Evolutionary conservation across 2,113 vertebrate species (phyloP).

Genomic region (Ceuthmochares aereus): DNA sequence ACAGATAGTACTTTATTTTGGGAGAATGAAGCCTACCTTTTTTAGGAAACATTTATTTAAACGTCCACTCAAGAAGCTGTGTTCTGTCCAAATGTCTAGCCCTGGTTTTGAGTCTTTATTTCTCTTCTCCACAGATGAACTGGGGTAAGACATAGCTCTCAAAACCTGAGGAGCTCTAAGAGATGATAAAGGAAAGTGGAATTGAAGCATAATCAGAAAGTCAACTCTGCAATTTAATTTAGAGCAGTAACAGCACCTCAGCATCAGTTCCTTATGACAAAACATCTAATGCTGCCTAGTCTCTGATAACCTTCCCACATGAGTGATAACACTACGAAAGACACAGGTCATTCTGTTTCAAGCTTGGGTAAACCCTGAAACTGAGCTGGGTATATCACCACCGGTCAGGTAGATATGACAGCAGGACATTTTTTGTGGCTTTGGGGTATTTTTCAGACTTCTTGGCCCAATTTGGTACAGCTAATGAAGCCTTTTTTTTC

Average conservation of each 20-base stretch:
- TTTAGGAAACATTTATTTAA: constrained; percentile 23
- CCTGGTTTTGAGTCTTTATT: background rate
- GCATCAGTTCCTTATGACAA: background rate
- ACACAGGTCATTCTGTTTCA: background rate
- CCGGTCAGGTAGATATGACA: background rate
- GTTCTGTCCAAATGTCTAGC: background rate
- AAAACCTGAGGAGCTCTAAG: background rate
- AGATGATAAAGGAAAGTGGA: background rate
- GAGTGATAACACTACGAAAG: background rate
- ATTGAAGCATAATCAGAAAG: background rate
- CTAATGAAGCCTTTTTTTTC: background rate
- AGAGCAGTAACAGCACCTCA: background rate
- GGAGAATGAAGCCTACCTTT: background rate
- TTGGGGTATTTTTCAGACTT: background rate
- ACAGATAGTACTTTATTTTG: background rate
- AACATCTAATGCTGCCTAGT: background rate
- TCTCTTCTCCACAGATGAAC: background rate
- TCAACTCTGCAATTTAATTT: background rate
- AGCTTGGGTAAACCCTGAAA: background rate
- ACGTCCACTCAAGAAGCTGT: constrained; percentile 8
- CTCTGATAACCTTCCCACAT: background rate
- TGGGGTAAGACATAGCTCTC: background rate
- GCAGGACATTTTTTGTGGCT: background rate
- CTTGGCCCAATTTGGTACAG: background rate
- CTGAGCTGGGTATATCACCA: background rate